Percentiles rank a stretch among this genome's conserved stretches.
Conservation (phyloP, 2,888 invertebrate genomes). For the Anagyrus pseudococci region DNA sequence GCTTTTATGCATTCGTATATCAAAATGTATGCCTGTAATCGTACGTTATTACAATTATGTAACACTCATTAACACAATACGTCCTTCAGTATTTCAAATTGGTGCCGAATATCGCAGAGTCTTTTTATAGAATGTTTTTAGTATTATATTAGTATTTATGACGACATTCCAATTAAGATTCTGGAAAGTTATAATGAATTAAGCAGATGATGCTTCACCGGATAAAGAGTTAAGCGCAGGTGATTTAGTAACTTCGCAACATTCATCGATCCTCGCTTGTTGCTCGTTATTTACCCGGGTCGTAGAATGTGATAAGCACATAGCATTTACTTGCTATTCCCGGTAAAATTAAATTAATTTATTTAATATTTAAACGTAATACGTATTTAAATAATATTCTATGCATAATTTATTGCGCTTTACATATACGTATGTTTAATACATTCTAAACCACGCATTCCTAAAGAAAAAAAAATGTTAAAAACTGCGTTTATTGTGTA, state of each 20-base stretch:
- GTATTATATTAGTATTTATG: constrained; percentile 28
- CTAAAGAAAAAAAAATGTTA: constrained; percentile 1
- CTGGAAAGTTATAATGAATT: neutral
- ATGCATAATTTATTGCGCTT: constrained; percentile 6
- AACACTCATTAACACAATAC: constrained; percentile 27
- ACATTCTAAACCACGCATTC: constrained; percentile 23
- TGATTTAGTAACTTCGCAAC: constrained; percentile 11
- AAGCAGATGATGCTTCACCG: constrained; percentile 11
- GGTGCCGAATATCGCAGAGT: constrained; percentile 35
- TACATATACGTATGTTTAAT: constrained; percentile 19
- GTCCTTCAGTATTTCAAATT: constrained; percentile 36
- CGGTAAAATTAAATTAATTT: constrained; percentile 22
- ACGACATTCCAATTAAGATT: constrained; percentile 1
- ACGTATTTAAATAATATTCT: constrained; percentile 11
- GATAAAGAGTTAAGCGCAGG: constrained; percentile 24
- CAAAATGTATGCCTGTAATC: constrained; percentile 12
- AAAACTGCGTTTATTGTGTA: constrained; percentile 1
- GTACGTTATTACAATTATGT: too few species aligned
- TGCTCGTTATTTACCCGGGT: constrained; percentile 31
- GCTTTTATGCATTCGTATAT: constrained; percentile 12
- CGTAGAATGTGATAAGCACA: constrained; percentile 32
- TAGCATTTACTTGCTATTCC: constrained; percentile 26
- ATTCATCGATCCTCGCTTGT: constrained; percentile 35
- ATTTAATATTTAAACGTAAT: constrained; percentile 11
- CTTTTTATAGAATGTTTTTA: constrained; percentile 29